These are phyloP conservation scores for Diachrysia chrysitis DNA, from an alignment of 2,888 invertebrate genomes.

Conservation along the genomic window DNA sequence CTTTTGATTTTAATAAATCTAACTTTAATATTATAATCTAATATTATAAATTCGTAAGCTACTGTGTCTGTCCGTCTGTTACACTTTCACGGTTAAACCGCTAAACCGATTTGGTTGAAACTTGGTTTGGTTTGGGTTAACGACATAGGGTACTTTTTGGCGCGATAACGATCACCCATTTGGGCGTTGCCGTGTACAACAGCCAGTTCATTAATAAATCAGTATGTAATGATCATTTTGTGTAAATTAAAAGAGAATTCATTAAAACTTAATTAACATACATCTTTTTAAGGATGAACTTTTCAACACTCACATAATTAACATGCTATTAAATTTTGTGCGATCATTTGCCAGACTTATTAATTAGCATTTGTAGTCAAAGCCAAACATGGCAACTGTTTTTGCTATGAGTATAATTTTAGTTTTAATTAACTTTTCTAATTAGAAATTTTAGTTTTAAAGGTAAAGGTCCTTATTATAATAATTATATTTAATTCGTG, in stretches of 20 bases:
- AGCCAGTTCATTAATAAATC: too few species aligned
- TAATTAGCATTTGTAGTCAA: conserved; percentile 21
- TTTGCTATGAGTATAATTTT: conserved; percentile 38
- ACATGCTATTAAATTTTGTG: conserved; percentile 16
- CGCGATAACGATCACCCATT: too few species aligned
- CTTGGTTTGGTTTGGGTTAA: too few species aligned
- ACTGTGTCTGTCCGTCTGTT: too few species aligned
- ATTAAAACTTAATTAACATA: background rate
- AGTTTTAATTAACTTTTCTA: conserved; percentile 59
- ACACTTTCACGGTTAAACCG: too few species aligned
- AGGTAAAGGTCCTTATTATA: conserved; percentile 11
- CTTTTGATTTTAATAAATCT: too few species aligned
- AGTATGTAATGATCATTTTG: too few species aligned
- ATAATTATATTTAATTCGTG: conserved; percentile 14
- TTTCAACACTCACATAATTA: conserved; percentile 6
- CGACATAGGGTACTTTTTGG: too few species aligned
- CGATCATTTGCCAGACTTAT: conserved; percentile 18
- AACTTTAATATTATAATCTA: too few species aligned
- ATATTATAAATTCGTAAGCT: too few species aligned
- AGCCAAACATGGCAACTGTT: conserved; percentile 27
- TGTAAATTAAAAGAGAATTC: background rate
- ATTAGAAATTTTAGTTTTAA: conserved; percentile 44
- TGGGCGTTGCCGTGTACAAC: too few species aligned
- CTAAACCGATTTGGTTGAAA: too few species aligned
- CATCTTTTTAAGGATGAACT: background rate